Conservation (phyloP, 2,113 vertebrate genomes). For the Hydrolagus affinis region DNA sequence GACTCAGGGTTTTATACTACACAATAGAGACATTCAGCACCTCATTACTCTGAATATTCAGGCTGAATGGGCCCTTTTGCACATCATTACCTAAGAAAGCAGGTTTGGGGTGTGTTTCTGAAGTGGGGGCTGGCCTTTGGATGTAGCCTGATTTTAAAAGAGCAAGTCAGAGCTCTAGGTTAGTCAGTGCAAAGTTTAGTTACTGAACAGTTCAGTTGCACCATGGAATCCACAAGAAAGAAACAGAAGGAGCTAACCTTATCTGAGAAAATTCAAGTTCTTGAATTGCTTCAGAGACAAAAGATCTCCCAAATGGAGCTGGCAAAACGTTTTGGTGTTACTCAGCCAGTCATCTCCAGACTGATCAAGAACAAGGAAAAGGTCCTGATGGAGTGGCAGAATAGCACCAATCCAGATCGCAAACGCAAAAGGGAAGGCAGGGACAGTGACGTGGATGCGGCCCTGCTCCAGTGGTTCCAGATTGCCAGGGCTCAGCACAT, state of each 20-base stretch:
- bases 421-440: slow-evolving; percentile 49
- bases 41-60: slow-evolving; percentile 32
- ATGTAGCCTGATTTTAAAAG: slow-evolving; percentile 30
- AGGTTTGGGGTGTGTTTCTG: slow-evolving; percentile 32
- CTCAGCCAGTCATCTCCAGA: slow-evolving; percentile 50
- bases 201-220: slow-evolving; percentile 27
- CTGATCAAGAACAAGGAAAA: slow-evolving; percentile 52
- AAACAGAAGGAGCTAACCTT: slow-evolving; percentile 47
- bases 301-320: slow-evolving; percentile 51
- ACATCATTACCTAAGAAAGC: slow-evolving; percentile 32
- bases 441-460: slow-evolving; percentile 45
- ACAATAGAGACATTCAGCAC: slow-evolving; percentile 33
- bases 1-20: slow-evolving; percentile 31
- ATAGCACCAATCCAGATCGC: slow-evolving; percentile 46
- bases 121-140: slow-evolving; percentile 31
- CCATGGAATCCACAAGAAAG: slow-evolving; percentile 37
- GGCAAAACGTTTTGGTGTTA: slow-evolving; percentile 47
- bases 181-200: slow-evolving; percentile 18
- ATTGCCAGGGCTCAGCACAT: slow-evolving; percentile 43
- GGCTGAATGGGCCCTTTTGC: slow-evolving; percentile 29
- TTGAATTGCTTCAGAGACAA: slow-evolving; percentile 46
- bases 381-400: slow-evolving; percentile 49
- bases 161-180: slow-evolving; percentile 27
- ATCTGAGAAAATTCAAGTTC: slow-evolving; percentile 49
- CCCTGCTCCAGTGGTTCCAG: slow-evolving; percentile 49